Evolutionary conservation across 2,113 vertebrate species (phyloP).

Genomic region (Ctenodactylus gundi): DNA sequence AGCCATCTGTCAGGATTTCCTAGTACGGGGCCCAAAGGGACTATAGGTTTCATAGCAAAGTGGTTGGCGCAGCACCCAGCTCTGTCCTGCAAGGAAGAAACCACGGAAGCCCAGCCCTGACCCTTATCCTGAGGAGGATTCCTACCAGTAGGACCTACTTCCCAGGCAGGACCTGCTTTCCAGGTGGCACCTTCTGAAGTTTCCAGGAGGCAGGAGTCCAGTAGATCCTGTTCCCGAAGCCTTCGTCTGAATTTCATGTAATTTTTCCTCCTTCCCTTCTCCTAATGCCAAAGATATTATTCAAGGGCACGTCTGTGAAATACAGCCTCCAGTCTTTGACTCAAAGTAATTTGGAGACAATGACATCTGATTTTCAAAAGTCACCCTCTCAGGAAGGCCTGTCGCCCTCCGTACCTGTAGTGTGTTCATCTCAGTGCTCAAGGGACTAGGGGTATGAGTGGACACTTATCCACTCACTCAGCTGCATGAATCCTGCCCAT

Average conservation of each 20-base stretch:
- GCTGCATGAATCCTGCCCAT: not conserved
- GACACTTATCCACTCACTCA: no score
- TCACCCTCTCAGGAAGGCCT: not conserved
- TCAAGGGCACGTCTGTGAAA: not conserved
- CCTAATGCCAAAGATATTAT: not conserved
- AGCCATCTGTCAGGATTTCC: no score
- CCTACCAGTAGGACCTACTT: not conserved
- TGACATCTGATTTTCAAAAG: constrained; percentile 69
- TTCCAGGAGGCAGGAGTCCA: no score
- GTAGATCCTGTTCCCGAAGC: no score
- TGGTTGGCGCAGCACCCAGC: not conserved
- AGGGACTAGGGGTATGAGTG: no score
- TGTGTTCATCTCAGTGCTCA: no score
- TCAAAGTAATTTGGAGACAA: not conserved
- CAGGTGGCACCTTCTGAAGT: not conserved
- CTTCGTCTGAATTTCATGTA: not conserved
- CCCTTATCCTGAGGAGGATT: not conserved
- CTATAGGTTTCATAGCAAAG: no score
- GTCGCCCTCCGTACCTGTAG: not conserved
- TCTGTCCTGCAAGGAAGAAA: not conserved
- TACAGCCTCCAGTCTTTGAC: not conserved
- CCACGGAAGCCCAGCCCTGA: not conserved
- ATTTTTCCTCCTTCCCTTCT: constrained; percentile 42
- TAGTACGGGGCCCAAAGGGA: no score
- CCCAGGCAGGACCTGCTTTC: not conserved